These are phyloP conservation scores for Ormyrus labotus DNA, from an alignment of 2,888 invertebrate species.

Conservation along the genomic window DNA sequence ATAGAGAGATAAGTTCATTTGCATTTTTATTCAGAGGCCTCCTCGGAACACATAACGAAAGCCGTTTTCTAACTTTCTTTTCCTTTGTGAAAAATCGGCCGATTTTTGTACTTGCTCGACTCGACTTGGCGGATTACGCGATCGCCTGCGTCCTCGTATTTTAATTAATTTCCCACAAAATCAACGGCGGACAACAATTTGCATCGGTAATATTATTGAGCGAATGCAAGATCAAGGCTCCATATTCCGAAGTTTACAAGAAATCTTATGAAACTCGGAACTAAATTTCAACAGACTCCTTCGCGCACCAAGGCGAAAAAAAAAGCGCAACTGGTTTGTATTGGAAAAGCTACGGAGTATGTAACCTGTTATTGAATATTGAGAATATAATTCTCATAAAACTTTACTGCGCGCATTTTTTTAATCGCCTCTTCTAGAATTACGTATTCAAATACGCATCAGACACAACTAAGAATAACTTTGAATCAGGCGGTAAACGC, in stretches of 20 bases:
- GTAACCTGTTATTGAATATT: constrained; percentile 14
- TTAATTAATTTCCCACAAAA: no score
- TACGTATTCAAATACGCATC: neutral
- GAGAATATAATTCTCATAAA: constrained; percentile 8
- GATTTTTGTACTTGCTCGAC: no score
- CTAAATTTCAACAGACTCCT: constrained; percentile 31
- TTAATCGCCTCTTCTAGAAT: neutral
- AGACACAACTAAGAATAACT: no score
- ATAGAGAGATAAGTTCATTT: no score
- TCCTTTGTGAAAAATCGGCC: no score
- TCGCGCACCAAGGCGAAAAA: neutral
- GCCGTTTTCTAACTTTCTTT: no score
- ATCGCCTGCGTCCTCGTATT: no score
- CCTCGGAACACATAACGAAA: no score
- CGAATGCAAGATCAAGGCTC: constrained; percentile 13
- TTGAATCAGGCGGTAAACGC: no score
- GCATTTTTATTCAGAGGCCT: no score
- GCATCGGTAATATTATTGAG: neutral
- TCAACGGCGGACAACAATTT: neutral
- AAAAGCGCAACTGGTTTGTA: constrained; percentile 21
- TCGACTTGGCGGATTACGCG: no score
- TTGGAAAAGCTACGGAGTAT: constrained; percentile 4
- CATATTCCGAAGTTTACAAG: neutral
- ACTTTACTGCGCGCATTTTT: neutral
- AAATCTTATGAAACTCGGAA: constrained; percentile 47